phyloP scores from a whole-genome alignment of 2,113 vertebrate genomes.

The Periophthalmus modestus region DNA sequence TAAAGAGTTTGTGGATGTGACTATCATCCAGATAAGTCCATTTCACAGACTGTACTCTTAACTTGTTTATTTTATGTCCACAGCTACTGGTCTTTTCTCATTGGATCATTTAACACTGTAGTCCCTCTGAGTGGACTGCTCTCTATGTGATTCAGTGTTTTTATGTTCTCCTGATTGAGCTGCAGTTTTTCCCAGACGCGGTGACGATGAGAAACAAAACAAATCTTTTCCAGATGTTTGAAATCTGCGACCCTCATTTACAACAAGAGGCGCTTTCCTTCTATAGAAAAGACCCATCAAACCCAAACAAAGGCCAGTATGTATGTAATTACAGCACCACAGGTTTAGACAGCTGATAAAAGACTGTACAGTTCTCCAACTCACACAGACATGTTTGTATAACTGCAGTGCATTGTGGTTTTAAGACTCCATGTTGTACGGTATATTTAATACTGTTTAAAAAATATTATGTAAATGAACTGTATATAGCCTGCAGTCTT shows the following conservation, averaged over 20 bases:
- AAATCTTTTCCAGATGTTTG: constrained; percentile 73
- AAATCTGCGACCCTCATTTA: constrained; percentile 44
- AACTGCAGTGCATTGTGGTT: too few relatives aligned
- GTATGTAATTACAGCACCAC: neutral
- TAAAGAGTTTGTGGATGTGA: too few relatives aligned
- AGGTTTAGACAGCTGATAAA: neutral
- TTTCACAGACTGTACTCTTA: neutral
- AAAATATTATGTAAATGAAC: too few relatives aligned
- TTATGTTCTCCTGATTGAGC: constrained; percentile 41
- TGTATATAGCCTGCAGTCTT: too few relatives aligned
- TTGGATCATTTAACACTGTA: constrained; percentile 39
- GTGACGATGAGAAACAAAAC: constrained; percentile 61
- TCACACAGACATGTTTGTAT: too few relatives aligned
- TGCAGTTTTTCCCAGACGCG: constrained; percentile 53
- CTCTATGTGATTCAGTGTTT: constrained; percentile 26
- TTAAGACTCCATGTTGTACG: too few relatives aligned
- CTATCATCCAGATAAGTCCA: neutral
- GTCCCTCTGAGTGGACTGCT: constrained; percentile 30
- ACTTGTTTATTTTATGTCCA: neutral
- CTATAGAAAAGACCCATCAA: constrained; percentile 25
- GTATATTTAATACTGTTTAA: too few relatives aligned
- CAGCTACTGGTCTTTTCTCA: constrained; percentile 47
- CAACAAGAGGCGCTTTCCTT: constrained; percentile 36
- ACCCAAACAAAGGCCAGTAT: constrained; percentile 26
- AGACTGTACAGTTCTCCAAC: too few relatives aligned